Evolutionary conservation across 1,140 invertebrate genomes (phyloP).

Genomic region (Psilanteris sp.): DNA sequence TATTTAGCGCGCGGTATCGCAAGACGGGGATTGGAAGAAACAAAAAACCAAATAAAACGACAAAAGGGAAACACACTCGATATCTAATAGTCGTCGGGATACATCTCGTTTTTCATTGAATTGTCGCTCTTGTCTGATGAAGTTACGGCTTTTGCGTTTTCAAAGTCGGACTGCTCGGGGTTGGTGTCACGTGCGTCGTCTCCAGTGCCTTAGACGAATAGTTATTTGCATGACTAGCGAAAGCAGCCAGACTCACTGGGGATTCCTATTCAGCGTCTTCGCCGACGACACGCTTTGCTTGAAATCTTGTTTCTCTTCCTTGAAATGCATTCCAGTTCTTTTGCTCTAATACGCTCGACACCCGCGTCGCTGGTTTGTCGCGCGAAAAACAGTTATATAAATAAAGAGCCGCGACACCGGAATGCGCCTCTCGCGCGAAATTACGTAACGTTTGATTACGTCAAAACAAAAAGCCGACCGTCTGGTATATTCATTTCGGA

Average conservation of each 20-base stretch:
- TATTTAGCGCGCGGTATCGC: no score
- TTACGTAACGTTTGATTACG: no score
- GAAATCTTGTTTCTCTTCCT: slow-evolving; percentile 36
- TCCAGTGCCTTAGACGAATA: slow-evolving; percentile 33
- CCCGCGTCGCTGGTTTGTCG: slow-evolving; percentile 21
- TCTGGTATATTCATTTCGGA: no score
- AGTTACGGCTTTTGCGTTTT: slow-evolving; percentile 52
- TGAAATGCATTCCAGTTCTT: slow-evolving; percentile 22
- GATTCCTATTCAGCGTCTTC: slow-evolving; percentile 60
- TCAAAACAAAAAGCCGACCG: no score
- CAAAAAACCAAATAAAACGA: no score
- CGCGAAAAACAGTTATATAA: slow-evolving; percentile 25
- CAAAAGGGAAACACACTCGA: not conserved
- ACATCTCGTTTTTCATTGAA: slow-evolving; percentile 28
- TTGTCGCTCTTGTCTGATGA: slow-evolving; percentile 30
- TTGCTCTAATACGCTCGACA: no score
- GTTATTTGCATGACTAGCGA: slow-evolving; percentile 66
- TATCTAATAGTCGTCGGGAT: slow-evolving; percentile 4
- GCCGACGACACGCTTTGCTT: slow-evolving; percentile 52
- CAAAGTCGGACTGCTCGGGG: slow-evolving; percentile 4
- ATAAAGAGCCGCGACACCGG: slow-evolving; percentile 1
- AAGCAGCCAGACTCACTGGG: slow-evolving; percentile 60
- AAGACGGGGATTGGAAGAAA: slow-evolving; percentile 1
- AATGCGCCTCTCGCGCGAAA: no score
- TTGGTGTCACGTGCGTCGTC: slow-evolving; percentile 27